Evolutionary conservation across 1,140 invertebrate genomes (phyloP).

Genomic region (Melanaphis sacchari): DNA sequence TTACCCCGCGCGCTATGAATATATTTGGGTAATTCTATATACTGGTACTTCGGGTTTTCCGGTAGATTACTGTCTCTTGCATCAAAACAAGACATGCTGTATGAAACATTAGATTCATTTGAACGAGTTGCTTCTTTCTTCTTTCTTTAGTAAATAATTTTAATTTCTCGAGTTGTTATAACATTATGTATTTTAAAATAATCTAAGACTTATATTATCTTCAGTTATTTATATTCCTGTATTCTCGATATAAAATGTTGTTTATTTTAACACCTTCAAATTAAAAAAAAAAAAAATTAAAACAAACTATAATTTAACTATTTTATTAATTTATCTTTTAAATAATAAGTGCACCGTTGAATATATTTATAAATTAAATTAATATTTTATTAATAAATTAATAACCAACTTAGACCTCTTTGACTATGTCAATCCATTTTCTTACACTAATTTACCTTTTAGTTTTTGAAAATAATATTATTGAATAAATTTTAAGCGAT

Average conservation of each 20-base stretch:
- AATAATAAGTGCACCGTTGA: background rate
- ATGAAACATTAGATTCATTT: background rate
- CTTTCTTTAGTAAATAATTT: background rate
- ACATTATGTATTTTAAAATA: background rate
- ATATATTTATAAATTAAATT: background rate
- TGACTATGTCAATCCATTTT: too few species aligned
- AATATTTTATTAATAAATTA: too few species aligned
- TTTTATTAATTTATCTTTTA: background rate
- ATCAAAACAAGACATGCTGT: background rate
- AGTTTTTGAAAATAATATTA: too few species aligned
- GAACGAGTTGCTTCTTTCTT: background rate
- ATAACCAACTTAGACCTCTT: too few species aligned
- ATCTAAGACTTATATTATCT: background rate
- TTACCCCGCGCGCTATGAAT: background rate
- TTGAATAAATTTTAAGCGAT: too few species aligned
- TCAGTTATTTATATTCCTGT: background rate
- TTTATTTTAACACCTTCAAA: background rate
- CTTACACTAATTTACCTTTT: too few species aligned
- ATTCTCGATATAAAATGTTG: background rate
- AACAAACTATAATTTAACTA: background rate
- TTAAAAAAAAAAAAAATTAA: background rate
- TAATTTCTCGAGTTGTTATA: background rate
- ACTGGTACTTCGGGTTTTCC: slow-evolving; percentile 15
- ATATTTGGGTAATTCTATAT: background rate
- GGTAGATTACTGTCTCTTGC: background rate